Conservation (phyloP, 2,888 invertebrate species). For the Theodoxus fluviatilis region DNA sequence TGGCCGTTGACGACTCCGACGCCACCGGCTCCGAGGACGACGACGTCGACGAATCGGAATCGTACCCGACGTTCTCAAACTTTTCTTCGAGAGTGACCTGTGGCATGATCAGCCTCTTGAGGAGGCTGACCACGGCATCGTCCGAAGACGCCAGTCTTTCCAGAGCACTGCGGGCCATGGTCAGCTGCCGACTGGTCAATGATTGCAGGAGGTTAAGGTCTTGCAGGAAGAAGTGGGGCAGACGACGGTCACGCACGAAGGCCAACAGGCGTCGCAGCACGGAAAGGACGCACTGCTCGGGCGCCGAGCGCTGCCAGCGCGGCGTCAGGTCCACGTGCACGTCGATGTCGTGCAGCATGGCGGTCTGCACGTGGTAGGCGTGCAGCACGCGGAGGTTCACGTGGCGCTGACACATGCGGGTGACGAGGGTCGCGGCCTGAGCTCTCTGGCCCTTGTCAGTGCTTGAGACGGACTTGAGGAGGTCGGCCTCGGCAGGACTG, state of each 20-base stretch:
- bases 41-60: too few relatives aligned
- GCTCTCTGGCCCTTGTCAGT: conserved; percentile 44
- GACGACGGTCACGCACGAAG: conserved; percentile 34
- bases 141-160: conserved; percentile 43
- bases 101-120: too few relatives aligned
- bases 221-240: conserved; percentile 54
- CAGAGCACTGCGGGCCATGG: conserved; percentile 41
- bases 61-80: too few relatives aligned
- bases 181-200: conserved; percentile 37
- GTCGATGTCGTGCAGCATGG: conserved; percentile 53
- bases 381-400: conserved; percentile 42
- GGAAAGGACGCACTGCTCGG: conserved; percentile 46
- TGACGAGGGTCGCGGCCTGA: conserved; percentile 41
- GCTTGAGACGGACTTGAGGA: conserved; percentile 38
- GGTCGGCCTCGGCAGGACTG: conserved; percentile 34
- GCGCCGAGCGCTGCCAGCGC: conserved; percentile 50
- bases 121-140: conserved; percentile 40
- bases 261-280: conserved; percentile 45
- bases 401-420: conserved; percentile 38
- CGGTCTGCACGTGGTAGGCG: conserved; percentile 53
- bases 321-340: conserved; percentile 51
- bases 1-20: too few relatives aligned
- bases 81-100: too few relatives aligned
- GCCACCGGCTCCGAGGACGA: too few relatives aligned
- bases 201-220: conserved; percentile 46